Evolutionary conservation across 2,797 vertebrate genomes (phyloP).

Genomic region (Sternarchorhynchus goeldii): DNA sequence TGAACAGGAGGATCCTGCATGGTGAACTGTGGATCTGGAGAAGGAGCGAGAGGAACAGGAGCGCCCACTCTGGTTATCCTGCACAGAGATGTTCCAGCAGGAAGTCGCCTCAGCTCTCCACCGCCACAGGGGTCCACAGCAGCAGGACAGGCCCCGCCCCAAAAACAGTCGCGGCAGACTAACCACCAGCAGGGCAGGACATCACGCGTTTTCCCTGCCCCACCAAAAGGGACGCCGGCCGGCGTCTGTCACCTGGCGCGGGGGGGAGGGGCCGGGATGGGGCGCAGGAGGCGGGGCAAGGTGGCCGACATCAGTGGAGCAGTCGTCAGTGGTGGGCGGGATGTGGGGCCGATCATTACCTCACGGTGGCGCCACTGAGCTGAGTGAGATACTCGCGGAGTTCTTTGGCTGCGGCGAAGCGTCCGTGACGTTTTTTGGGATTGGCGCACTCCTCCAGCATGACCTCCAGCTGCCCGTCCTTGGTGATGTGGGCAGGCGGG

Average conservation of each 20-base stretch:
- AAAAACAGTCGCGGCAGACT: not conserved
- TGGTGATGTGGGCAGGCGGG: slow-evolving; percentile 88
- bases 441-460: slow-evolving; percentile 96
- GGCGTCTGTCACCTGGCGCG: too few relatives aligned
- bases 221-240: too few relatives aligned
- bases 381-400: slow-evolving; percentile 93
- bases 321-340: not conserved
- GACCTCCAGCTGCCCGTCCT: slow-evolving; percentile 89
- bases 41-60: not conserved
- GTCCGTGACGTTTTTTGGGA: slow-evolving; percentile 91
- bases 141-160: not conserved
- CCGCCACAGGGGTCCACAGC: not conserved
- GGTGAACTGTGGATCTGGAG: slow-evolving; percentile 1
- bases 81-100: not conserved
- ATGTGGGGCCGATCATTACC: slow-evolving; percentile 81
- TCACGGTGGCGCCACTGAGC: slow-evolving; percentile 84
- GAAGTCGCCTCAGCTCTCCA: not conserved
- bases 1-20: not conserved
- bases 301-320: not conserved
- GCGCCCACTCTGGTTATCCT: not conserved
- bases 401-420: slow-evolving; percentile 93
- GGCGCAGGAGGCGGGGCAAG: not conserved
- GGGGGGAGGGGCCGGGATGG: too few relatives aligned
- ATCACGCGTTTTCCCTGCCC: not conserved
- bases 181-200: slow-evolving; percentile 29